Conservation (phyloP, 2,888 invertebrate species). For the Cheilosia impressa region DNA sequence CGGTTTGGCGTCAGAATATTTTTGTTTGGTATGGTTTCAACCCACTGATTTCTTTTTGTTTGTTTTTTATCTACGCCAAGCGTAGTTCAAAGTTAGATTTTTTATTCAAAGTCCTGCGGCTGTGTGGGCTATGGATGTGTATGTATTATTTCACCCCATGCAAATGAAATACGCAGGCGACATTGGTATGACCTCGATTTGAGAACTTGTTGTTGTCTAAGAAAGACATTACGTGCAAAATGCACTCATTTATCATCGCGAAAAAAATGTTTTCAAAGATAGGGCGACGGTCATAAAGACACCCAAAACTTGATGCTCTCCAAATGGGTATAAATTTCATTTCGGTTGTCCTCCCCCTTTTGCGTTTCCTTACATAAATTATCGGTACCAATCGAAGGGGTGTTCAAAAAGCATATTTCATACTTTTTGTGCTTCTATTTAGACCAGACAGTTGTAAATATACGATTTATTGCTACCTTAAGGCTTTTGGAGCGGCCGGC, state of each 20-base stretch:
- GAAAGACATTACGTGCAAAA: conserved; percentile 50
- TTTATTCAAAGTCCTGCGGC: conserved; percentile 15
- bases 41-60: background rate
- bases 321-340: conserved; percentile 38
- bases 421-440: conserved; percentile 13
- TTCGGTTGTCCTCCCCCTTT: conserved; percentile 10
- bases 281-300: conserved; percentile 25
- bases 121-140: conserved; percentile 8
- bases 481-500: conserved; percentile 5
- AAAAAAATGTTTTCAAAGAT: conserved; percentile 11
- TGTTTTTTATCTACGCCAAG: background rate
- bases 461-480: conserved; percentile 54
- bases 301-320: conserved; percentile 17
- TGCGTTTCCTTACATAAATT: conserved; percentile 52
- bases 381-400: conserved; percentile 55
- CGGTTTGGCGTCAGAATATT: conserved; percentile 41
- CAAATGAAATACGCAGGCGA: conserved; percentile 37
- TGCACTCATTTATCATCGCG: conserved; percentile 59
- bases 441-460: conserved; percentile 16
- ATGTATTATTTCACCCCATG: conserved; percentile 24
- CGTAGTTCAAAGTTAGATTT: conserved; percentile 47
- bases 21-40: conserved; percentile 7
- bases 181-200: conserved; percentile 46
- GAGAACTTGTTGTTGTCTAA: conserved; percentile 22
- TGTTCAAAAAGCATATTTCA: conserved; percentile 37